phyloP scores from a whole-genome alignment of 2,797 vertebrate genomes.

The Sparidentex hasta region DNA sequence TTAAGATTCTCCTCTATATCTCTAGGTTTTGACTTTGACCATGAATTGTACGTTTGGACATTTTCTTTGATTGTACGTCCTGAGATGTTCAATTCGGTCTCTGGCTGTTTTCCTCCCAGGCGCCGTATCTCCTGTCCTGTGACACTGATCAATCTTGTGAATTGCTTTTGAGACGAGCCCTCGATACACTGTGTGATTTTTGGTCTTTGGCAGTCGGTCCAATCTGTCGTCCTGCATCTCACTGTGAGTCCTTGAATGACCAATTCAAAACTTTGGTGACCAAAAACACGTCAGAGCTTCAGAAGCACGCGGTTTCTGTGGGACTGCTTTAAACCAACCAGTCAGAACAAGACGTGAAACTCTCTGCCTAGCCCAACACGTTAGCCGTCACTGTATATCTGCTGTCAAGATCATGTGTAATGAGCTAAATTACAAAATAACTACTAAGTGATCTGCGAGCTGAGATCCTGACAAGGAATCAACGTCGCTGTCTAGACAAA shows the following conservation, averaged over 20 bases:
- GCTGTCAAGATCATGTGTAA: background rate
- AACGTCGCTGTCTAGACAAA: background rate
- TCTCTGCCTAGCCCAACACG: background rate
- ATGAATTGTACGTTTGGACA: constrained; percentile 50
- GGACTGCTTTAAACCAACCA: background rate
- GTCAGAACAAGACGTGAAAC: background rate
- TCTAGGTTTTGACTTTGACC: constrained; percentile 51
- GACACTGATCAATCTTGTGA: background rate
- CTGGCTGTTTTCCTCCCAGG: constrained; percentile 14
- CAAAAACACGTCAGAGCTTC: constrained; percentile 7
- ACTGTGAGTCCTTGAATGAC: background rate
- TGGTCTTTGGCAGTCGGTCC: background rate
- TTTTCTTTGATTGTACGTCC: constrained; percentile 48
- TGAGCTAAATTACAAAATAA: too few species aligned
- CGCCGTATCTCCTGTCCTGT: constrained; percentile 6
- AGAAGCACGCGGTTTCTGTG: background rate
- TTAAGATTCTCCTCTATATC: constrained; percentile 44
- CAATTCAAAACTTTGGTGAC: constrained; percentile 1
- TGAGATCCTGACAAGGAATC: too few species aligned
- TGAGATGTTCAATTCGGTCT: constrained; percentile 29
- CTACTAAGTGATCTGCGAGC: too few species aligned
- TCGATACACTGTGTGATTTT: background rate
- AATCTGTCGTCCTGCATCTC: background rate
- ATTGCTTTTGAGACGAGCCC: background rate
- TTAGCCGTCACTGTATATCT: background rate